A percentile compares a stretch with the other conserved stretches of the same genome.
Conservation (phyloP, 2,797 vertebrate species). For the Sylvilagus floridanus region DNA sequence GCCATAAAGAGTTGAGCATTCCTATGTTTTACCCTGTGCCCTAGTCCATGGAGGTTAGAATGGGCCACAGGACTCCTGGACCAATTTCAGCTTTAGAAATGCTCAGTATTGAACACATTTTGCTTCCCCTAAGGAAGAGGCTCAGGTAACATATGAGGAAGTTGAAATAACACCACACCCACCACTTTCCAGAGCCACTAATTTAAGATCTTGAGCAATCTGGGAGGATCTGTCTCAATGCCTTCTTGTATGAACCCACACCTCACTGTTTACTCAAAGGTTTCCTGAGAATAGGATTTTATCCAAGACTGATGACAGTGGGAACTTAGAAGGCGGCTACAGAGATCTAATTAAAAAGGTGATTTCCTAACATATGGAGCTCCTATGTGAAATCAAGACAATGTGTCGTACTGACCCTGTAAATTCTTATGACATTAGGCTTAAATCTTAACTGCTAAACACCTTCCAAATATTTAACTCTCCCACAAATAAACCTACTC, state of each 20-base stretch:
- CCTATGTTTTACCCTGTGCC: not conserved
- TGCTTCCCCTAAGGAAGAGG: constrained; percentile 58
- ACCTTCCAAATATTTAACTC: constrained; percentile 80
- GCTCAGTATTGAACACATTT: constrained; percentile 58
- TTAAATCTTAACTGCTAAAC: constrained; percentile 77
- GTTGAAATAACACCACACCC: constrained; percentile 79
- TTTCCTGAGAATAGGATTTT: constrained; percentile 82
- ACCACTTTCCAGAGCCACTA: constrained; percentile 75
- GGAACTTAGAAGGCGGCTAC: constrained; percentile 78
- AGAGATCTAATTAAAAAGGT: constrained; percentile 85
- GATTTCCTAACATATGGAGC: constrained; percentile 82
- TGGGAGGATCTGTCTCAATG: constrained; percentile 78
- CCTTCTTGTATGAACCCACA: constrained; percentile 70
- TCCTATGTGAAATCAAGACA: constrained; percentile 70
- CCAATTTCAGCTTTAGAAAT: constrained; percentile 52
- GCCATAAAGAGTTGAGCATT: not conserved
- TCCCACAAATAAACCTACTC: constrained; percentile 69
- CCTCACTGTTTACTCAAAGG: constrained; percentile 78
- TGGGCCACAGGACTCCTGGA: not conserved
- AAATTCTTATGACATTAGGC: constrained; percentile 78
- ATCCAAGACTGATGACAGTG: constrained; percentile 81
- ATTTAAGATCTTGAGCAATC: constrained; percentile 80
- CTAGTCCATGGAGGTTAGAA: not conserved
- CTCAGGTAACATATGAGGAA: constrained; percentile 78
- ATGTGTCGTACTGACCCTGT: constrained; percentile 75